A percentile compares a stretch with the other conserved stretches of the same genome.
phyloP scores from a whole-genome alignment of 2,797 vertebrate genomes.

The Myotis planiceps region DNA sequence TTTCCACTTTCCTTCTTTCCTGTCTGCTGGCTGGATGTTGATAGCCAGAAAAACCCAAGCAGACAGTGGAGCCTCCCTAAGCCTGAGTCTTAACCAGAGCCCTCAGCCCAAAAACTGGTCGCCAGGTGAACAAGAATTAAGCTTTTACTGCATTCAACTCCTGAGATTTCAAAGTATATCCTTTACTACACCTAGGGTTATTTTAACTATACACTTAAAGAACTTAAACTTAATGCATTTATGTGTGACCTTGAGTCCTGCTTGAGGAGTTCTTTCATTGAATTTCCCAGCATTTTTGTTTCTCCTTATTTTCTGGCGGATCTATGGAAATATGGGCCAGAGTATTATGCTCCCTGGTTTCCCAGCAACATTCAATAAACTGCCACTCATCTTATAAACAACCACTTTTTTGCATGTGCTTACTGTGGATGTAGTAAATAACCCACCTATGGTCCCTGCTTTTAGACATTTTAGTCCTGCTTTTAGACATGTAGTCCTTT shows the following conservation, averaged over 20 bases:
- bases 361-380: not conserved
- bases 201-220: not conserved
- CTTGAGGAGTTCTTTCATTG: conserved; percentile 2
- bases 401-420: not conserved
- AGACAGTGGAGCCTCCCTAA: not conserved
- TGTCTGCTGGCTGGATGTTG: not conserved
- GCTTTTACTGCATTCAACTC: not conserved
- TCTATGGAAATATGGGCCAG: not conserved
- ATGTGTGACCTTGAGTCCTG: conserved; percentile 2
- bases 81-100: not conserved
- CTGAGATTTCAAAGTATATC: not conserved
- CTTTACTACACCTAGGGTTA: not conserved
- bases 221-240: not conserved
- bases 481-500: not conserved
- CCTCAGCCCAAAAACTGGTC: not conserved
- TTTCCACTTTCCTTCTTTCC: not conserved
- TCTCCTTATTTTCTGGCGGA: not conserved
- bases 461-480: not conserved
- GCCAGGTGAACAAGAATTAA: not conserved
- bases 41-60: not conserved
- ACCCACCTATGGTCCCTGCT: not conserved
- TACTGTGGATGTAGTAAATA: not conserved
- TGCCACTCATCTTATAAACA: not conserved
- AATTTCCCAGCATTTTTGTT: not conserved
- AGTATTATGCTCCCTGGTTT: not conserved